A percentile compares a stretch with the other conserved stretches of the same genome.
Evolutionary conservation across 2,113 vertebrate genomes (phyloP).

Genomic region (Myrmecobius fasciatus): DNA sequence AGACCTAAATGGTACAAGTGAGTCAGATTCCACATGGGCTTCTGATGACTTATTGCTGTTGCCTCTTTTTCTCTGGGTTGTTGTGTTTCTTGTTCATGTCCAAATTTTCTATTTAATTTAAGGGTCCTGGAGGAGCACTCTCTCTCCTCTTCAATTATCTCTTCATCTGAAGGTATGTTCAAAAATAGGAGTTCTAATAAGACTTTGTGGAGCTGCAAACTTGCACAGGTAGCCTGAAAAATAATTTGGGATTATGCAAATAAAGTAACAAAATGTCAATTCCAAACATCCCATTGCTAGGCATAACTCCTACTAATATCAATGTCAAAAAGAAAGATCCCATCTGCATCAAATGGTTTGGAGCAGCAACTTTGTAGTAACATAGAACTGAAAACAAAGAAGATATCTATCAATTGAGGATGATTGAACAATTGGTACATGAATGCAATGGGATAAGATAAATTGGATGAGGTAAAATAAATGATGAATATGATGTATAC

Average conservation of each 20-base stretch:
- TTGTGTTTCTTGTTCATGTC: not conserved
- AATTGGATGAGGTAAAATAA: not conserved
- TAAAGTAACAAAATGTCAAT: not conserved
- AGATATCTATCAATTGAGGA: not conserved
- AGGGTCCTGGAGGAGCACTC: not conserved
- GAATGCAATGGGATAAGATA: not conserved
- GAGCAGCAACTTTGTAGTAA: not conserved
- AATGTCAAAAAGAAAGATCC: not conserved
- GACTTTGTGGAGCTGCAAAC: not conserved
- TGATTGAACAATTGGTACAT: too few species aligned
- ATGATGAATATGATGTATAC: not conserved
- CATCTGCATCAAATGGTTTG: not conserved
- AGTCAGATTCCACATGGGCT: not conserved
- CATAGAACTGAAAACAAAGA: not conserved
- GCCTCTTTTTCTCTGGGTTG: not conserved
- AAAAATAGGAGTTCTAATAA: not conserved
- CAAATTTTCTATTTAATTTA: not conserved
- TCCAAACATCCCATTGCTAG: not conserved
- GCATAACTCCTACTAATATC: not conserved
- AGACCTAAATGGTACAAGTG: not conserved
- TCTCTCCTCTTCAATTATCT: not conserved
- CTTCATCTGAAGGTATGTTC: not conserved
- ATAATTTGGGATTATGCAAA: not conserved
- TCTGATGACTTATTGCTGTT: too few species aligned
- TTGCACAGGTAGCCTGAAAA: not conserved